Conservation (phyloP, 2,113 vertebrate species). For the Ibidorhyncha struthersii region DNA sequence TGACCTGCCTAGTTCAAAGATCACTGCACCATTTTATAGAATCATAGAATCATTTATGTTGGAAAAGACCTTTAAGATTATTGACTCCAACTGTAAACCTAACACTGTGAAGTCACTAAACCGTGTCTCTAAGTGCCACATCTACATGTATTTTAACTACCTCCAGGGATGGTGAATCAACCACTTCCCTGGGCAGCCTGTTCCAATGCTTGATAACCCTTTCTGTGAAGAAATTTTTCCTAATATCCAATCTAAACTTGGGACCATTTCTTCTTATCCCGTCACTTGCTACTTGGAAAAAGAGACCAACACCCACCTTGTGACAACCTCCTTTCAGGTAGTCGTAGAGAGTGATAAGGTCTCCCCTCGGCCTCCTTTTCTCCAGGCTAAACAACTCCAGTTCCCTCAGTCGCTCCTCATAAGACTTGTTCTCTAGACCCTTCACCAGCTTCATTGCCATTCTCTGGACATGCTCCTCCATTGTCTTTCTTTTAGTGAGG, state of each 20-base stretch:
- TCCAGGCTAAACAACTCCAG: not conserved
- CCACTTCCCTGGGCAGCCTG: not conserved
- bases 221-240: not conserved
- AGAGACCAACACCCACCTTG: fast-evolving
- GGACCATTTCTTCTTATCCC: not conserved
- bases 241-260: not conserved
- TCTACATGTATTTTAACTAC: not conserved
- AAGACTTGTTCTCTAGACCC: not conserved
- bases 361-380: not conserved
- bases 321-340: not conserved
- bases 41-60: not conserved
- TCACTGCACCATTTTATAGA: not conserved
- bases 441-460: not conserved
- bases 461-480: not conserved
- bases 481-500: not conserved
- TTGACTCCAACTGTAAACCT: not conserved
- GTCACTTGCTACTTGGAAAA: not conserved
- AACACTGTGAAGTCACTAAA: not conserved
- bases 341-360: not conserved
- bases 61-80: not conserved
- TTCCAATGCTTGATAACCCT: not conserved
- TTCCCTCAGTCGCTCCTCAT: not conserved
- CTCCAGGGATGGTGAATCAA: not conserved
- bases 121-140: not conserved
- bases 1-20: not conserved